Conservation (phyloP, 1,140 invertebrate species). For the Cepaea nemoralis region DNA sequence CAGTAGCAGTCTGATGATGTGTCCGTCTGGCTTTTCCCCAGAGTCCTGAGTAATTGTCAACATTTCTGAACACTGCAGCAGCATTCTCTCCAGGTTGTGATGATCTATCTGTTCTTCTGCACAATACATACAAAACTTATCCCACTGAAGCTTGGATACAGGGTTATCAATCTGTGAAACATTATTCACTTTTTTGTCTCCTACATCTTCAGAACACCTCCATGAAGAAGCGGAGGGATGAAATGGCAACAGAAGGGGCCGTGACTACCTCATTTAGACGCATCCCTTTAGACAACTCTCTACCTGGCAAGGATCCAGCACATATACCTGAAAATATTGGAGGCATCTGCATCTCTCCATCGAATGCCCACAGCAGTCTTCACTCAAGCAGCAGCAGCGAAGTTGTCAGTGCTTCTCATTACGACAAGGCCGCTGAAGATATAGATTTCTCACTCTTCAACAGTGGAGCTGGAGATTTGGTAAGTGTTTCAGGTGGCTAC, state of each 20-base stretch:
- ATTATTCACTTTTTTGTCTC: no score
- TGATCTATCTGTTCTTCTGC: no score
- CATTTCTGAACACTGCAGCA: no score
- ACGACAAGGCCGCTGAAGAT: background rate
- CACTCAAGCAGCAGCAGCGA: conserved; percentile 7
- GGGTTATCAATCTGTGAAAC: no score
- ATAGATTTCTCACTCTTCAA: background rate
- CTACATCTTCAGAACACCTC: conserved; percentile 43
- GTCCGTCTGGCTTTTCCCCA: no score
- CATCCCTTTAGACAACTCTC: conserved; percentile 28
- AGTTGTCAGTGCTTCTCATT: background rate
- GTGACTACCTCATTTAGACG: conserved; percentile 43
- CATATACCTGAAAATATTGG: background rate
- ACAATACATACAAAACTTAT: no score
- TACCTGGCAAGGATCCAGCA: conserved; percentile 11
- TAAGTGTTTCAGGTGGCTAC: background rate
- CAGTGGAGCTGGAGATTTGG: background rate
- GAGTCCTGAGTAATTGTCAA: no score
- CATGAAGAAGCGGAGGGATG: conserved; percentile 37
- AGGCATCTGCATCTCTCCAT: conserved; percentile 1
- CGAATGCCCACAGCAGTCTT: background rate
- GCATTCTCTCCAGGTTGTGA: no score
- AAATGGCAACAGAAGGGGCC: conserved; percentile 38
- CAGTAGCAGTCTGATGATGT: no score
- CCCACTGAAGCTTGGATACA: no score